phyloP scores from a whole-genome alignment of 2,113 vertebrate species.

The Oryctolagus cuniculus region mOryCun1.1 NC_091443.1:20036001-20036500 shows the following conservation, averaged over 20 bases:
- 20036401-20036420: neutral
- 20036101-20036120: neutral
- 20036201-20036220: neutral
- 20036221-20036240: neutral
- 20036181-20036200: too few relatives aligned
- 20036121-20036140: neutral
- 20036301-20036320: rapidly evolving
- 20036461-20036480: neutral
- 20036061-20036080: neutral
- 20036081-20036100: neutral
- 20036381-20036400: too few relatives aligned
- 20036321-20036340: neutral
- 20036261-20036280: neutral
- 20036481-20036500: neutral
- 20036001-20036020: neutral
- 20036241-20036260: neutral
- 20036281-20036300: neutral
- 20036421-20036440: neutral
- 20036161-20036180: neutral
- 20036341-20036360: neutral
- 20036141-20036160: too few relatives aligned
- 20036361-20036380: neutral
- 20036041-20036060: rapidly evolving
- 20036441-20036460: neutral
- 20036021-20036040: too few relatives aligned